These are phyloP conservation scores for Papilio polyxenes DNA, from an alignment of 1,140 invertebrate species.

Conservation along the genomic window DNA sequence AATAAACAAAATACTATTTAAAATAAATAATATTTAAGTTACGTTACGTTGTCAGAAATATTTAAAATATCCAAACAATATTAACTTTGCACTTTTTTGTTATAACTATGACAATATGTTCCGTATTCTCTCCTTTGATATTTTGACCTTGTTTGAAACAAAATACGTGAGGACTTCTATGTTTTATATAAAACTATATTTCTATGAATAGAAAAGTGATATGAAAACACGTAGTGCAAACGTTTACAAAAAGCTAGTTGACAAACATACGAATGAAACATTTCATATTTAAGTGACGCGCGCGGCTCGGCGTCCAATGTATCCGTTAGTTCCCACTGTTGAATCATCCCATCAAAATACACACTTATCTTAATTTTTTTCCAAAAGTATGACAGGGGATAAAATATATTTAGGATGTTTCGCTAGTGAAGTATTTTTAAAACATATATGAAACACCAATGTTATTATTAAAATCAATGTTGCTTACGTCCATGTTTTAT, in stretches of 20 bases:
- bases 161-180: neutral
- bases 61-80: neutral
- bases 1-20: no score
- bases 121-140: neutral
- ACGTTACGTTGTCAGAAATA: no score
- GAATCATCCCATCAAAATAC: neutral
- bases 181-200: slow-evolving; percentile 2
- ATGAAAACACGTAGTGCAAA: slow-evolving; percentile 22
- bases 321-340: neutral
- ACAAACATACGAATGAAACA: slow-evolving; percentile 17
- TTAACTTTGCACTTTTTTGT: neutral
- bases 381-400: neutral
- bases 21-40: no score
- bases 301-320: neutral
- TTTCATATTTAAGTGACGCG: slow-evolving; percentile 34
- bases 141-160: neutral
- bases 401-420: no score
- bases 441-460: neutral
- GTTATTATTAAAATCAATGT: neutral
- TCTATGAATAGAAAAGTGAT: slow-evolving; percentile 16
- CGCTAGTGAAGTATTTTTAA: no score
- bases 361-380: neutral
- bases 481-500: neutral
- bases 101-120: neutral
- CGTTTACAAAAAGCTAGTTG: slow-evolving; percentile 24